Evolutionary conservation across 2,113 vertebrate species (phyloP).

Genomic region (Rhea pennata): DNA sequence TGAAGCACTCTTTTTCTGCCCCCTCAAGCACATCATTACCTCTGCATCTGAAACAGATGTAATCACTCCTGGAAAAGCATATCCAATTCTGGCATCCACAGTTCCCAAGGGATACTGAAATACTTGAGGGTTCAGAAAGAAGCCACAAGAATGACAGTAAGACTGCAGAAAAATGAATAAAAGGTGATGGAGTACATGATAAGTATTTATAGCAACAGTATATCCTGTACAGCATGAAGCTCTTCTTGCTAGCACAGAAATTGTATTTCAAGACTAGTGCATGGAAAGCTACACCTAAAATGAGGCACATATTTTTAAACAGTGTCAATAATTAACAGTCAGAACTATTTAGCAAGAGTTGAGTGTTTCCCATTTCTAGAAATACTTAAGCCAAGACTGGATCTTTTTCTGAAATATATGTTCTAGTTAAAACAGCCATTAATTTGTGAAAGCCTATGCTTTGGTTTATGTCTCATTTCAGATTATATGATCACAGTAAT

Average conservation of each 20-base stretch:
- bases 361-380: background rate
- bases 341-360: background rate
- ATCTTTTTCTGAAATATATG: background rate
- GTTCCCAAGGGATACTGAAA: background rate
- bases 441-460: conserved; percentile 20
- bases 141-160: background rate
- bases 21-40: background rate
- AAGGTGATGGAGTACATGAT: background rate
- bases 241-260: background rate
- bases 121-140: background rate
- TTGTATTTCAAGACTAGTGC: background rate
- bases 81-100: background rate
- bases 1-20: background rate
- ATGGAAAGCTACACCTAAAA: background rate
- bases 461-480: conserved; percentile 38
- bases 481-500: background rate
- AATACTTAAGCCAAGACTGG: background rate
- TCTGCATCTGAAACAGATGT: background rate
- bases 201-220: background rate
- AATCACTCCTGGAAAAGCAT: background rate
- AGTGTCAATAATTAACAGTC: background rate
- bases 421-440: background rate
- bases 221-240: background rate
- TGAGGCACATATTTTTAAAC: background rate
- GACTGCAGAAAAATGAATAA: background rate